Conservation (phyloP, 1,140 invertebrate genomes). For the Cydia strobilella region DNA sequence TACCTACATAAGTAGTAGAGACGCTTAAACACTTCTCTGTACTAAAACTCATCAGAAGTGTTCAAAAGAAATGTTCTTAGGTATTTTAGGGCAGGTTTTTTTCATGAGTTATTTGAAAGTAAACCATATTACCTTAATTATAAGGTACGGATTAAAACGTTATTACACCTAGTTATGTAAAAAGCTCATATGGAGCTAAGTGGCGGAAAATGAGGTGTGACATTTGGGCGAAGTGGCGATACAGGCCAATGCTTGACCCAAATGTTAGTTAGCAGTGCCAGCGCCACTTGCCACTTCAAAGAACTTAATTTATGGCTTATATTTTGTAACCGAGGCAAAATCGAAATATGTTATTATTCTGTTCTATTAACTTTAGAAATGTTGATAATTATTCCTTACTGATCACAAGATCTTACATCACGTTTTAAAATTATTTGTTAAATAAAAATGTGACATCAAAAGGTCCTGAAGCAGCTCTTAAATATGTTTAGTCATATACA, state of each 20-base stretch:
- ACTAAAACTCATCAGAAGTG: constrained; percentile 50
- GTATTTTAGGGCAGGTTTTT: constrained; percentile 31
- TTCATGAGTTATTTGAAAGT: constrained; percentile 18
- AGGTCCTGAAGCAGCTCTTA: no score
- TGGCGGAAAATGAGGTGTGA: constrained; percentile 65
- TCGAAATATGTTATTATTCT: no score
- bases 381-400: no score
- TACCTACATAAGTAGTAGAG: constrained; percentile 52
- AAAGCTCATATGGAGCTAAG: constrained; percentile 49
- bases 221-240: constrained; percentile 56
- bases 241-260: constrained; percentile 61
- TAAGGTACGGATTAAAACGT: constrained; percentile 3
- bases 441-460: no score
- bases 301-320: constrained; percentile 45
- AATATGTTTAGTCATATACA: no score
- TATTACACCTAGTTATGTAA: constrained; percentile 34
- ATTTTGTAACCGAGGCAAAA: neutral
- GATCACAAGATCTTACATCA: no score
- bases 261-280: constrained; percentile 51
- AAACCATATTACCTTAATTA: constrained; percentile 7
- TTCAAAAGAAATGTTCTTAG: constrained; percentile 44
- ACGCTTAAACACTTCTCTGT: constrained; percentile 54
- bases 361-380: no score
- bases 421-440: no score
- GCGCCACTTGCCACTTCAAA: constrained; percentile 45